phyloP scores from a whole-genome alignment of 1,140 invertebrate genomes.

The Spodoptera litura region DNA sequence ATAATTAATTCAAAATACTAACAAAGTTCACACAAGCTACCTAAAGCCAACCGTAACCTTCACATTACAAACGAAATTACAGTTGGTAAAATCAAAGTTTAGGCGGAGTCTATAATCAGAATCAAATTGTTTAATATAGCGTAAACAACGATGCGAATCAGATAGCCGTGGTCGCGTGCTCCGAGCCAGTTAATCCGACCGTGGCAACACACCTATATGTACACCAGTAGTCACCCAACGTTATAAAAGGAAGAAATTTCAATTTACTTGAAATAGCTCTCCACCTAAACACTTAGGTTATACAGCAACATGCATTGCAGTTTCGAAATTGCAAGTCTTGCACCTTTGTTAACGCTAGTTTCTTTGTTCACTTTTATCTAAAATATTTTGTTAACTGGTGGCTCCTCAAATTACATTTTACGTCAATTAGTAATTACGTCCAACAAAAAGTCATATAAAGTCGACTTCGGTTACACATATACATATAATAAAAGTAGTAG shows the following conservation, averaged over 20 bases:
- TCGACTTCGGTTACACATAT: neutral
- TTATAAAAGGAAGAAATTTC: constrained; percentile 78
- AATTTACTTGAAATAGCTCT: constrained; percentile 77
- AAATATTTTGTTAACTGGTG: too few species aligned
- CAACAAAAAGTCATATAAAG: too few species aligned
- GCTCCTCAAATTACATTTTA: neutral
- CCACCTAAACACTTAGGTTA: constrained; percentile 50
- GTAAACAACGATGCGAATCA: constrained; percentile 76
- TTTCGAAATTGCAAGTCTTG: constrained; percentile 9
- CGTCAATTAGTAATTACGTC: too few species aligned
- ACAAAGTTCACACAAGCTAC: neutral
- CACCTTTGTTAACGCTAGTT: neutral
- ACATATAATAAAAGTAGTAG: neutral
- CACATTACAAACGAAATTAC: constrained; percentile 34
- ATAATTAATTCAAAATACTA: neutral
- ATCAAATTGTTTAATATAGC: constrained; percentile 81
- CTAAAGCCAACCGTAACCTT: constrained; percentile 1
- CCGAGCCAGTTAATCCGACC: constrained; percentile 69
- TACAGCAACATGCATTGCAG: constrained; percentile 35
- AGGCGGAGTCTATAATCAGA: constrained; percentile 73
- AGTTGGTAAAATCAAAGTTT: constrained; percentile 54
- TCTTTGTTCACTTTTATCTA: neutral
- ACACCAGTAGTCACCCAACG: constrained; percentile 58
- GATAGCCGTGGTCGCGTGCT: constrained; percentile 77
- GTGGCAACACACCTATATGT: constrained; percentile 23